Conservation (phyloP, 2,888 invertebrate species). For the Cantharis rufa region DNA sequence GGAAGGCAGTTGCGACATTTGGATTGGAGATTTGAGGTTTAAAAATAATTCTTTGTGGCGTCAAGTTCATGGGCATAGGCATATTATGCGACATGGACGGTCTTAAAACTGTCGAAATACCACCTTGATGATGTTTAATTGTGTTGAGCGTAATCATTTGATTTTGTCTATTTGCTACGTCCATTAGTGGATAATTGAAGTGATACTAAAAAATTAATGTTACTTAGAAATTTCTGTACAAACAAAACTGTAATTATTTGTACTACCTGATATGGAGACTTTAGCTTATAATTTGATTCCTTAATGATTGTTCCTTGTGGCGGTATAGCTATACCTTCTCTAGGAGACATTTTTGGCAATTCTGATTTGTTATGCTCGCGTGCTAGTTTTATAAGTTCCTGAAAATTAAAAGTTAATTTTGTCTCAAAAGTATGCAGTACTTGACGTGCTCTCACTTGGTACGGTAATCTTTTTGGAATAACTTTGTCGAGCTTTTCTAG, state of each 20-base stretch:
- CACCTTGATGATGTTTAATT: not conserved
- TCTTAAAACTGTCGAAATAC: conserved; percentile 12
- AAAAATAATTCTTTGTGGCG: conserved; percentile 20
- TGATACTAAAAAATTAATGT: conserved; percentile 2
- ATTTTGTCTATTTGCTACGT: conserved; percentile 13
- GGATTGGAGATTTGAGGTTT: conserved; percentile 10
- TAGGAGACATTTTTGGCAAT: conserved; percentile 8
- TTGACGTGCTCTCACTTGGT: not conserved
- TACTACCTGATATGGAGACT: not conserved
- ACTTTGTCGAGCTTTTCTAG: conserved; percentile 2
- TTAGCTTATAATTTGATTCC: conserved; percentile 24
- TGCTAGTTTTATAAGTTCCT: conserved; percentile 30
- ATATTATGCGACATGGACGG: conserved; percentile 9
- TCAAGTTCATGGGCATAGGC: conserved; percentile 12
- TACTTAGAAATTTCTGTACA: not conserved
- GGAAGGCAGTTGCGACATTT: not conserved
- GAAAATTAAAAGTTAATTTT: conserved; percentile 6
- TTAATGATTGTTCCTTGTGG: conserved; percentile 7
- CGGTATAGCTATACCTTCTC: conserved; percentile 22
- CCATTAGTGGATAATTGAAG: conserved; percentile 10
- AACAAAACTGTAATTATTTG: not conserved
- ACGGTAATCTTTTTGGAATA: conserved; percentile 9
- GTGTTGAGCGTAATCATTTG: conserved; percentile 9
- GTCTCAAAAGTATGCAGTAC: too few relatives aligned
- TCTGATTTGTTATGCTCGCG: conserved; percentile 22